Evolutionary conservation across 2,797 vertebrate genomes (phyloP).

Genomic region (Sebastes diaconus): DNA sequence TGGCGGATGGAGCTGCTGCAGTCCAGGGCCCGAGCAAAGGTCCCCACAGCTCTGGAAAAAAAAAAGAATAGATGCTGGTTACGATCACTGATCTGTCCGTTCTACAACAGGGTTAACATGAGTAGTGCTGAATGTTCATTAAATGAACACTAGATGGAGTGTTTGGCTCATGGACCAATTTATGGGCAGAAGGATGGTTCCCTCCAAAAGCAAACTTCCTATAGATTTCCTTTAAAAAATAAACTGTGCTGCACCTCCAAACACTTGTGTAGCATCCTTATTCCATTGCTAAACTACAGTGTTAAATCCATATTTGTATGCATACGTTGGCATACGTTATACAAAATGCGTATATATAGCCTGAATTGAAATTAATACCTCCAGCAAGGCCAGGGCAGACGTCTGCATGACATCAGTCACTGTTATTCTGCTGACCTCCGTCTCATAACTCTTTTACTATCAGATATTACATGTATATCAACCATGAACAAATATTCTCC

Average conservation of each 20-base stretch:
- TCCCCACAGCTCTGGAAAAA: conserved; percentile 89
- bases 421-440: neutral
- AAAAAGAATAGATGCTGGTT: neutral
- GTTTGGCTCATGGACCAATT: neutral
- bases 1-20: conserved; percentile 98
- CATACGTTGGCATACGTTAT: neutral
- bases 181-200: neutral
- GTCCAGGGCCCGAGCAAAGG: conserved; percentile 92
- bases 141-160: conserved; percentile 52
- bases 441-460: neutral
- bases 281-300: neutral
- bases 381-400: fast-evolving
- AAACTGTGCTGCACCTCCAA: neutral
- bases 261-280: neutral
- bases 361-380: neutral
- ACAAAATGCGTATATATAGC: too few species aligned
- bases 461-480: neutral
- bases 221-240: neutral
- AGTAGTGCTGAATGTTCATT: neutral
- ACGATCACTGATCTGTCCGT: neutral
- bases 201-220: conserved; percentile 30
- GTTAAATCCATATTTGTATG: neutral
- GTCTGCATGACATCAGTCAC: neutral
- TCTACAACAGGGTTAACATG: neutral
- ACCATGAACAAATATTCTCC: neutral